phyloP scores from a whole-genome alignment of 1,140 invertebrate species.

The Nephotettix cincticeps region DNA sequence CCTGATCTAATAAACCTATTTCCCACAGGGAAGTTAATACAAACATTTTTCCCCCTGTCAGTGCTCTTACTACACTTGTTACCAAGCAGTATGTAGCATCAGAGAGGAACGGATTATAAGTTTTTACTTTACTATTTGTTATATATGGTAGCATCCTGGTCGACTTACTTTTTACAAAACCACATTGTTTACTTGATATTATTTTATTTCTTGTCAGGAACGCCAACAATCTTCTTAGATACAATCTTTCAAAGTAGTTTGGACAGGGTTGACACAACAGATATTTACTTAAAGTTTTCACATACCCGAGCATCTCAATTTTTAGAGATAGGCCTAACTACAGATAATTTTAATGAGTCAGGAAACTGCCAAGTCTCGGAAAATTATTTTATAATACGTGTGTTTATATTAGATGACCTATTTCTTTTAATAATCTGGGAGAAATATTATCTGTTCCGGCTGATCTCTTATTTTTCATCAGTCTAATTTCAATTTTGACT shows the following conservation, averaged over 20 bases:
- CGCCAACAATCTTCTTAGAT: background rate
- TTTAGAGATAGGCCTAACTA: background rate
- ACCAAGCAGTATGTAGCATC: too few species aligned
- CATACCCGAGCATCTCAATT: background rate
- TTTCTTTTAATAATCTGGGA: background rate
- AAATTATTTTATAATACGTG: background rate
- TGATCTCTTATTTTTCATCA: background rate
- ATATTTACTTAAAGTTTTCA: background rate
- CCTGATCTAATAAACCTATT: too few species aligned
- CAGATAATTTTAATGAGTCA: background rate
- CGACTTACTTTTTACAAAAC: background rate
- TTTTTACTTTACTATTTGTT: too few species aligned
- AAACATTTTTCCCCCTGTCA: too few species aligned
- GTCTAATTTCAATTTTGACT: background rate
- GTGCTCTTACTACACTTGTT: too few species aligned
- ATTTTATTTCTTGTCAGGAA: background rate
- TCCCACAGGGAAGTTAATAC: too few species aligned
- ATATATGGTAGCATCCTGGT: too few species aligned
- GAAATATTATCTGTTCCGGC: background rate
- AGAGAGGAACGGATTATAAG: too few species aligned
- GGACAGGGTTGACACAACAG: background rate
- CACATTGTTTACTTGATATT: background rate
- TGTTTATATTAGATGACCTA: background rate
- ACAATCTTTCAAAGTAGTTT: background rate
- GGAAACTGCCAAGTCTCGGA: background rate